Base-by-base conservation (phyloP, 2,888 invertebrate genomes). In the Eupithecia subfuscata region DNA sequence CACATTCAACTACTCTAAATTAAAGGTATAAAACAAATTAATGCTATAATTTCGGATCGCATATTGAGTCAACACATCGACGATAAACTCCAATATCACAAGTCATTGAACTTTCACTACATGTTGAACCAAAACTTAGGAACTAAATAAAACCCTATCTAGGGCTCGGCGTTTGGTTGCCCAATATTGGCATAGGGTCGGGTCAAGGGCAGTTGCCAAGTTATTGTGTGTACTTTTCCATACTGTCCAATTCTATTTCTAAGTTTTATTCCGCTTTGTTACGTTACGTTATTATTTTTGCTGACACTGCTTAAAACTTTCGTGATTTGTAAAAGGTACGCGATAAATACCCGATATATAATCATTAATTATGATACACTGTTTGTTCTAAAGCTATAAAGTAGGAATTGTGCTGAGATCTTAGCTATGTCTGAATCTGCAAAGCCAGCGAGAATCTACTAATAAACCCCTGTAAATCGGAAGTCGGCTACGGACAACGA, bases 101-200 rank as follows among this genome's bases (percentile, higher is more conserved):
- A 2, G 64, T 16, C 60, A 60, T 25, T 60, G 60, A 60, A 60
- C 60, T 60, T 60, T 25, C 12, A 22, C 60, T 60, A 14, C 25
- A 60, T 60, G 64, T 64, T 64, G 18, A 9, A 64, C 64, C 30
- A 34, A 64, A 34, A 64, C 64, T 34, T 64, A 34, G 45, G 64
- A 30, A 64, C 60, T 34, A 60, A 69, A 72, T 25, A 70, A 73
- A 68, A 65, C 67, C 73, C 16, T 37, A 34, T 67, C 14, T 40
- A 25, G 75, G 74, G 52, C 48, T 70, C 40, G 75, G 73, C 48
- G 74, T 76, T 76, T 76, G 64, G 40, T 69, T 69, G 71, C 45
- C 76, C 73, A 76, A 74, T 74, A 76, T 74, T 76, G 76, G 73
- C 68, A 74, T 48, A 71, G 63, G 48, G 70, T 48, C n/a, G 48